A percentile compares a stretch with the other conserved stretches of the same genome.
phyloP scores from a whole-genome alignment of 2,888 invertebrate species.

The Phyto melanocephala region DNA sequence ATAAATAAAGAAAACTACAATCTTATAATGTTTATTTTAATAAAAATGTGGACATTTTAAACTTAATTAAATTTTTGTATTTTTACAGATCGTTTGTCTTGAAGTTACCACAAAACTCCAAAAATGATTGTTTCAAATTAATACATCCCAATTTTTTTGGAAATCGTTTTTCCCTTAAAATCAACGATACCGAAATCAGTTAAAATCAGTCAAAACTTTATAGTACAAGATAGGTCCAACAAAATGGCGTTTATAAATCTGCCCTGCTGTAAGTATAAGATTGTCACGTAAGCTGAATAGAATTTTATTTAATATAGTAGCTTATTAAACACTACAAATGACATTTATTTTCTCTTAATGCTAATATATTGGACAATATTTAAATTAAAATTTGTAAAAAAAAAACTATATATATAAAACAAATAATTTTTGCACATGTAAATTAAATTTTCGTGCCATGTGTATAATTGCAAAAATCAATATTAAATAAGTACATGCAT shows the following conservation, averaged over 20 bases:
- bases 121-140: conserved; percentile 24
- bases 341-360: background rate
- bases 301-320: too few relatives aligned
- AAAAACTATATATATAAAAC: background rate
- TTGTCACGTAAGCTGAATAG: too few relatives aligned
- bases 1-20: too few relatives aligned
- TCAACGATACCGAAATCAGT: conserved; percentile 7
- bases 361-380: background rate
- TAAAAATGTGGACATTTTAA: too few relatives aligned
- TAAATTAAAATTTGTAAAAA: background rate
- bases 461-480: conserved; percentile 39
- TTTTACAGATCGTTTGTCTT: conserved; percentile 10
- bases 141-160: background rate
- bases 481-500: conserved; percentile 23
- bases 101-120: background rate
- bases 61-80: background rate
- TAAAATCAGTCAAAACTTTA: background rate
- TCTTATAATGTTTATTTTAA: too few relatives aligned
- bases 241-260: conserved; percentile 67
- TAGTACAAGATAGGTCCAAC: background rate
- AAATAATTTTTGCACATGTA: conserved; percentile 14
- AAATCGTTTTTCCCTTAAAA: background rate
- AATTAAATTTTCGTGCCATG: conserved; percentile 34
- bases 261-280: conserved; percentile 66
- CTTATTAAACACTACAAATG: background rate